Conservation (phyloP, 2,797 vertebrate species). For the Threskiornis aethiopicus region DNA sequence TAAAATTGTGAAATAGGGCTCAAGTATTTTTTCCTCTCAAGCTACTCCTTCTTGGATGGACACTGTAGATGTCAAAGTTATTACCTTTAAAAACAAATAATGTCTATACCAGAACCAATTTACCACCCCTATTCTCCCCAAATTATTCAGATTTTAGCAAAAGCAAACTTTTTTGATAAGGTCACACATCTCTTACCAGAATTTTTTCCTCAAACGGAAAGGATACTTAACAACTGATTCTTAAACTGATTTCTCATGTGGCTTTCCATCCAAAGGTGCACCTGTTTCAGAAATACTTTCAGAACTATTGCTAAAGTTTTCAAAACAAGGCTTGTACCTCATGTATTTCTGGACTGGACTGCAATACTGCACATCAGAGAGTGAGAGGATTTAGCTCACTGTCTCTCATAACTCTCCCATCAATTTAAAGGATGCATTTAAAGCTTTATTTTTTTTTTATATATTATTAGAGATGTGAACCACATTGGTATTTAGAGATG, state of each 20-base stretch:
- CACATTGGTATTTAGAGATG: not conserved
- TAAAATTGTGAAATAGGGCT: not conserved
- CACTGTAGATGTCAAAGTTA: not conserved
- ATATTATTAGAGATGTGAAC: not conserved
- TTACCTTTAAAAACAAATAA: not conserved
- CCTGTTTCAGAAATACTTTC: not conserved
- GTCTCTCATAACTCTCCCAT: not conserved
- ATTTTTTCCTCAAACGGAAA: not conserved
- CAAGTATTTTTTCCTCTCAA: not conserved
- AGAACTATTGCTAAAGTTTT: not conserved
- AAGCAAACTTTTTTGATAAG: not conserved
- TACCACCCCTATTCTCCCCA: not conserved
- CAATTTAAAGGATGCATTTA: not conserved
- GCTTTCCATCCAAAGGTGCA: not conserved
- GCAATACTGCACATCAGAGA: not conserved
- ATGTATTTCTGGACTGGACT: not conserved
- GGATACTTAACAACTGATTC: not conserved
- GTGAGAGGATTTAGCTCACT: not conserved
- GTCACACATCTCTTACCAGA: not conserved
- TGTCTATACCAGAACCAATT: not conserved
- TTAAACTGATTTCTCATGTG: not conserved
- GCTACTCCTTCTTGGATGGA: not conserved
- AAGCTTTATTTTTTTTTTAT: not conserved
- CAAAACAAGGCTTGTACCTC: not conserved
- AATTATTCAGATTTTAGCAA: not conserved